Conservation (phyloP, 2,888 invertebrate genomes). For the Invenusta paracnida region DNA sequence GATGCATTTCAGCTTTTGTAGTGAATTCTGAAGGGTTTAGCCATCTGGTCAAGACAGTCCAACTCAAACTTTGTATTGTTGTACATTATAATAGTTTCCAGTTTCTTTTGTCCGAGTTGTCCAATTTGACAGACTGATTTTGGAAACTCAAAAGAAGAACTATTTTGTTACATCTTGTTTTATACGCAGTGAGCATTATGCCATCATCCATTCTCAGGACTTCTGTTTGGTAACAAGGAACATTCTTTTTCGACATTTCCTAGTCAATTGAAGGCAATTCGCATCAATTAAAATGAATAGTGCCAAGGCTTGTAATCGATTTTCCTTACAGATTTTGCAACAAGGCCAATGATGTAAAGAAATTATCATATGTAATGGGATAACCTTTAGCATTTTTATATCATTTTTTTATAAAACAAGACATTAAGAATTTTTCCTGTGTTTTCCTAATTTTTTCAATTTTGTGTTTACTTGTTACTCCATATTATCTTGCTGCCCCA, state of each 20-base stretch:
- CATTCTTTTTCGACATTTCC: neutral
- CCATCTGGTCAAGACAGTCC: slow-evolving; percentile 20
- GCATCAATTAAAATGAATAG: neutral
- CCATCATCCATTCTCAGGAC: neutral
- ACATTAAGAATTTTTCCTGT: too few relatives aligned
- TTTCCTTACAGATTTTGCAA: neutral
- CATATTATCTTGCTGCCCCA: too few relatives aligned
- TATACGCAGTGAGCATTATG: neutral
- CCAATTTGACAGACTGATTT: neutral
- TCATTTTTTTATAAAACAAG: too few relatives aligned
- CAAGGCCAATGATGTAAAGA: neutral
- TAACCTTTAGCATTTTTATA: neutral
- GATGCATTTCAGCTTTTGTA: neutral
- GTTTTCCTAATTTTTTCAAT: too few relatives aligned
- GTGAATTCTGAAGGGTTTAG: neutral
- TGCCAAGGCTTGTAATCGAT: neutral
- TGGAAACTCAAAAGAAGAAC: neutral
- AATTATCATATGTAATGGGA: neutral
- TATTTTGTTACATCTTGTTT: neutral
- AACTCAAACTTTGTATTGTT: neutral
- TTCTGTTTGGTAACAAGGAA: neutral
- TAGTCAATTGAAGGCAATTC: neutral
- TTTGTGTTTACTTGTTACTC: too few relatives aligned
- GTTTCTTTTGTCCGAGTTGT: neutral
- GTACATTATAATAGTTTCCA: neutral